phyloP scores from a whole-genome alignment of 1,140 invertebrate species.

The Ganaspis sp. region DNA sequence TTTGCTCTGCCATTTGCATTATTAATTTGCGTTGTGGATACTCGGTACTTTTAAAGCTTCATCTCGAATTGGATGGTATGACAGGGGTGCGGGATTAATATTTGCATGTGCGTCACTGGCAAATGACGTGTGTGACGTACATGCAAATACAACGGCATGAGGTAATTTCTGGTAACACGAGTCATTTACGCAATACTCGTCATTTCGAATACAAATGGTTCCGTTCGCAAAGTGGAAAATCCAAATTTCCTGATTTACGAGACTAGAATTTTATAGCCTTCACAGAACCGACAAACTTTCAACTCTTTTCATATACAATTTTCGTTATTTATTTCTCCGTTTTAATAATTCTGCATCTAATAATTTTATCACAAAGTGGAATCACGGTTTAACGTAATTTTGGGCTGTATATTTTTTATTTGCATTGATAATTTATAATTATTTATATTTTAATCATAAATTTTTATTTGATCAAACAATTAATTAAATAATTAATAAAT shows the following conservation, averaged over 20 bases:
- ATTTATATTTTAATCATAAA: too few species aligned
- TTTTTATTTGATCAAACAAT: too few species aligned
- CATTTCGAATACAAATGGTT: slow-evolving; percentile 26
- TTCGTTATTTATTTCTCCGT: too few species aligned
- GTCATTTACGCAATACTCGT: slow-evolving; percentile 28
- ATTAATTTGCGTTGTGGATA: slow-evolving; percentile 21
- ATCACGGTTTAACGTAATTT: too few species aligned
- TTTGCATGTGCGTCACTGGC: slow-evolving; percentile 21
- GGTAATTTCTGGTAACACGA: slow-evolving; percentile 26
- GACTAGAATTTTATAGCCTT: slow-evolving; percentile 5
- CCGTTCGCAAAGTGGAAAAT: slow-evolving; percentile 1
- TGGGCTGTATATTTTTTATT: too few species aligned
- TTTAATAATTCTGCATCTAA: too few species aligned
- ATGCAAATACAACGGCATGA: slow-evolving; percentile 24
- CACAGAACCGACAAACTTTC: neutral
- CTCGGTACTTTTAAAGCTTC: slow-evolving; percentile 20
- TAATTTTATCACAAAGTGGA: too few species aligned
- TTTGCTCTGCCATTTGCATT: slow-evolving; percentile 6
- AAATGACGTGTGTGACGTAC: slow-evolving; percentile 37
- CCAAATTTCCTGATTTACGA: neutral
- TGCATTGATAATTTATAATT: too few species aligned
- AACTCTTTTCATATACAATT: neutral
- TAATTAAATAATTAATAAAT: too few species aligned
- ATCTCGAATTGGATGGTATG: slow-evolving; percentile 27
- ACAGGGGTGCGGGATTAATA: slow-evolving; percentile 22